A percentile compares a stretch with the other conserved stretches of the same genome.
phyloP scores from a whole-genome alignment of 2,888 invertebrate genomes.

The Cheilosia vulpina region DNA sequence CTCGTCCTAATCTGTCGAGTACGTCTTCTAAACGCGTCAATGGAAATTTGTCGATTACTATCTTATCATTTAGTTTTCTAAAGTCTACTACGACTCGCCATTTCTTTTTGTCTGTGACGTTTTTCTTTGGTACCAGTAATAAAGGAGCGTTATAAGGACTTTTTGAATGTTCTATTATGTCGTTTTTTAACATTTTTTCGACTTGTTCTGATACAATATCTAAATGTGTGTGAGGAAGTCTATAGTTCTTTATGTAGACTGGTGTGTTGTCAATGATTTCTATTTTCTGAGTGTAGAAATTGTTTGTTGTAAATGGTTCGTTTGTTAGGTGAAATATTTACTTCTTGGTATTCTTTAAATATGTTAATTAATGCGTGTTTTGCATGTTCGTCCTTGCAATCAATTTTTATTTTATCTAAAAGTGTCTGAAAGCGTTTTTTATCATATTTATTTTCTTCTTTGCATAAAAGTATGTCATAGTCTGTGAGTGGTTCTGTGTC shows the following conservation, averaged over 20 bases:
- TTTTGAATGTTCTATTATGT: too few species aligned
- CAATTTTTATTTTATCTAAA: too few species aligned
- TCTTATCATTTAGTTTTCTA: constrained; percentile 16
- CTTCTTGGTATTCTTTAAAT: constrained; percentile 23
- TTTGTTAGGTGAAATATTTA: constrained; percentile 19
- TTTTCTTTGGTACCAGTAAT: too few species aligned
- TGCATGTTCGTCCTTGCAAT: constrained; percentile 3
- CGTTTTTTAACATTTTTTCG: too few species aligned
- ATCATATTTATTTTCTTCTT: not conserved
- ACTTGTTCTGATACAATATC: not conserved
- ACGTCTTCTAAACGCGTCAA: constrained; percentile 46
- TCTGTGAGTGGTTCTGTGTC: not conserved
- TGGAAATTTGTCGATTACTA: constrained; percentile 52
- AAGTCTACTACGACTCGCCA: constrained; percentile 33
- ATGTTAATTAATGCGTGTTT: constrained; percentile 5
- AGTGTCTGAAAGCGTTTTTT: not conserved
- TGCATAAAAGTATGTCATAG: not conserved
- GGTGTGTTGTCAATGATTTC: constrained; percentile 31
- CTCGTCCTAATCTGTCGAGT: constrained; percentile 52
- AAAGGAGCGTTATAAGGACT: too few species aligned
- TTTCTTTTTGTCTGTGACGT: not conserved
- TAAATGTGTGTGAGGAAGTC: too few species aligned
- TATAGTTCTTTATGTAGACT: constrained; percentile 27
- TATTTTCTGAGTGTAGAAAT: constrained; percentile 27
- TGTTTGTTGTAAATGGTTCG: constrained; percentile 34